Evolutionary conservation across 2,113 vertebrate genomes (phyloP).

Genomic region (Eudyptes chrysolophus): DNA sequence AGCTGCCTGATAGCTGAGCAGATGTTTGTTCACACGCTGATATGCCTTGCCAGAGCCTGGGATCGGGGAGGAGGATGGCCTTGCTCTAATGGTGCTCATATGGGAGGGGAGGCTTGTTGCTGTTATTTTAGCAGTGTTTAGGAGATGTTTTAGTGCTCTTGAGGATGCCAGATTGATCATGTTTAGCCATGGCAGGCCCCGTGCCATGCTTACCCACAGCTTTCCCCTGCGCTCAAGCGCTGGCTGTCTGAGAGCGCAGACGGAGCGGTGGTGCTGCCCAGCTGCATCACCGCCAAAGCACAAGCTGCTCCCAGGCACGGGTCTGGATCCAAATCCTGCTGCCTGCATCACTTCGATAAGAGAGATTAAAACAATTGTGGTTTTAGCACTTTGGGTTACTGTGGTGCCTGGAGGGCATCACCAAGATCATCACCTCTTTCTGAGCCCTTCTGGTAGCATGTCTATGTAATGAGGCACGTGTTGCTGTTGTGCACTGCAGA

Average conservation of each 20-base stretch:
- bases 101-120: background rate
- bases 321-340: background rate
- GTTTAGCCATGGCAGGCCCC: fast-evolving
- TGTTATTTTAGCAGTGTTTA: background rate
- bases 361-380: background rate
- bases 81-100: background rate
- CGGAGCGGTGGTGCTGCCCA: background rate
- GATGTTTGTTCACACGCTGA: fast-evolving
- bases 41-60: background rate
- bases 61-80: background rate
- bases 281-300: background rate
- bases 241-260: background rate
- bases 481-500: slow-evolving; percentile 3
- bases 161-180: background rate
- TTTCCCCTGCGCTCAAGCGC: fast-evolving
- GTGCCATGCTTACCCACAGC: background rate
- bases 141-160: background rate
- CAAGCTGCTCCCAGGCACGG: background rate
- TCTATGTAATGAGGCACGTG: background rate
- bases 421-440: fast-evolving
- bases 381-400: background rate
- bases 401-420: background rate
- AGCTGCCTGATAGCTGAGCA: fast-evolving
- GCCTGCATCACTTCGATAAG: background rate
- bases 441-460: background rate